Base-by-base conservation (phyloP, 2,888 invertebrate species). In the Strigamia transsilvanica region DNA sequence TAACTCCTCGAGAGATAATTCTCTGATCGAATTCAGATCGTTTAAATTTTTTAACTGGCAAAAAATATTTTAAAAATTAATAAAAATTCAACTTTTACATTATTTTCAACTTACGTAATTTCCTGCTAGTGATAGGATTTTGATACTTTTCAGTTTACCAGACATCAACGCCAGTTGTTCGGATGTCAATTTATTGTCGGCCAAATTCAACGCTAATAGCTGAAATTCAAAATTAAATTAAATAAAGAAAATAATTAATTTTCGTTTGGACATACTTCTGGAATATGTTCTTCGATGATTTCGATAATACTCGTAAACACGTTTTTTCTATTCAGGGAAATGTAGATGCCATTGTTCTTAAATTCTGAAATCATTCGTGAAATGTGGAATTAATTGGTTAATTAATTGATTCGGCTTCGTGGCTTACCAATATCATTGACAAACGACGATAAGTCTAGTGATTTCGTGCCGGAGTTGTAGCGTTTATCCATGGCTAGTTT, bases 1-100 rank as follows among this genome's bases (percentile, higher is more conserved):
- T 82, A 97, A 88, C 87, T 96, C 95, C 15, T 92, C 90, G 56
- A 97, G 89, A 0, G 92, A 91, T 81, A 95, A 88, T 12, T 92
- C 91, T 86, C 92, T 93, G 82, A 97, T 87, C 32, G 90, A 88
- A 84, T 94, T 93, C 86, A 96, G 86, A 51, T 87, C 87, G 2
- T 79, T 82, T 15, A 84, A 66, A 41, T 82, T 83, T 27, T 78
- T 61, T 10, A 86, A 56, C 86, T 86, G 83, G 3, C 77, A 84
- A 83, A 38, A 27, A 42, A 42, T 41, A 73, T 5, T n/a, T 4
- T 0, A 32, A 73, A 73, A 73, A 10, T 13, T 32, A 32, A 73
- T 27, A 15, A 32, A 73, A 23, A 21, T 21, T 61, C 5, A 66
- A 27, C 10, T 34, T 3, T 34, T n/a, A n/a, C n/a, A n/a, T 34